Evolutionary conservation across 2,797 vertebrate genomes (phyloP).

Genomic region (Schizothorax lantsangensis): DNA sequence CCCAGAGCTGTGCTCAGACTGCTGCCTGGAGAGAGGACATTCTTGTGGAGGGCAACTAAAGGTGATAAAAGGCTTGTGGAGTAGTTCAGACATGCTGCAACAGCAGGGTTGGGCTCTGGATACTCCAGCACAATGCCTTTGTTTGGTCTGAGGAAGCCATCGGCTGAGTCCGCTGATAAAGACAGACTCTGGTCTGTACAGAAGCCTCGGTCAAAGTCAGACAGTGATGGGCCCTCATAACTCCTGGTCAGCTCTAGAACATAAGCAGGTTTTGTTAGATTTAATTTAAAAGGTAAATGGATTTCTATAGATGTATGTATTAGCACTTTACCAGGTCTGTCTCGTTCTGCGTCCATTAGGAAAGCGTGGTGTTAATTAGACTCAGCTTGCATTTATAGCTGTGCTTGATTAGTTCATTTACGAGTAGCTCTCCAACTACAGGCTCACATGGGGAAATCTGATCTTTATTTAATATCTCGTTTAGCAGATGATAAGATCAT

Average conservation of each 20-base stretch:
- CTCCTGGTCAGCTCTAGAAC: constrained; percentile 66
- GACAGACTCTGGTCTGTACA: constrained; percentile 69
- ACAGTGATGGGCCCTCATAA: constrained; percentile 67
- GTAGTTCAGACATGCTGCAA: constrained; percentile 52
- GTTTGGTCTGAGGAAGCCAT: constrained; percentile 57
- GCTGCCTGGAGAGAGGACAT: constrained; percentile 52
- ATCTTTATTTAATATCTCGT: not conserved
- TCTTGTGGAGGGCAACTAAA: constrained; percentile 43
- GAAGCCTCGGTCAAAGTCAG: constrained; percentile 73
- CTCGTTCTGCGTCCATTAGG: constrained; percentile 50
- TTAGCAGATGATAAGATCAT: not conserved
- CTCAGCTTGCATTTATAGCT: constrained; percentile 62
- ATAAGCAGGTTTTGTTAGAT: not conserved
- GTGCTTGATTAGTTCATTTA: constrained; percentile 19
- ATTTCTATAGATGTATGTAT: not conserved
- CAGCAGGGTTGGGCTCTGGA: constrained; percentile 52
- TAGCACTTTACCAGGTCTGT: constrained; percentile 43
- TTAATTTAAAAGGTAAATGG: not conserved
- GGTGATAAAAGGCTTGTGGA: constrained; percentile 63
- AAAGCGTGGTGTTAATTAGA: not conserved
- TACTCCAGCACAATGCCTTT: constrained; percentile 62
- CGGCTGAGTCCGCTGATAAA: constrained; percentile 67
- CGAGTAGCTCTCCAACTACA: not conserved
- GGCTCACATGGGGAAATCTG: not conserved
- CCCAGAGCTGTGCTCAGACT: not conserved